Conservation (phyloP, 2,797 vertebrate species). For the Enteromius mattozi region DNA sequence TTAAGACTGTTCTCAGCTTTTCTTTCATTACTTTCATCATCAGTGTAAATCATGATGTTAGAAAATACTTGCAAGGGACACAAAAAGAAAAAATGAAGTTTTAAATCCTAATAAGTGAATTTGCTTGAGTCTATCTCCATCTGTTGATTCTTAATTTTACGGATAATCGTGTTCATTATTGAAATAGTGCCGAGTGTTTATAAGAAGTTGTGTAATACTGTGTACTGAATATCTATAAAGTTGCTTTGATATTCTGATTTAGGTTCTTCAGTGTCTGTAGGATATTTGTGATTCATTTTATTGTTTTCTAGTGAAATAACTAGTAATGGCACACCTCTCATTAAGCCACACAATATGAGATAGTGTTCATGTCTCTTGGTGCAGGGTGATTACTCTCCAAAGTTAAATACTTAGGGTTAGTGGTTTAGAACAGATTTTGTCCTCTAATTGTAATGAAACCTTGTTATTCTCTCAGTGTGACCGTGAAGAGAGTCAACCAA, state of each 20-base stretch:
- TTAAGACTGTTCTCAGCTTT: slow-evolving; percentile 4
- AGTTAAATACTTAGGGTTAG: background rate
- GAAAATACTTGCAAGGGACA: background rate
- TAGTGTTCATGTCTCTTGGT: background rate
- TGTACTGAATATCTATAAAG: background rate
- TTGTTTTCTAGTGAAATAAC: background rate
- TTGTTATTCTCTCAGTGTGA: slow-evolving; percentile 3
- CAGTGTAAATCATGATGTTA: background rate
- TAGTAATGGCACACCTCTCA: background rate
- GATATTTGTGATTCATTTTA: background rate
- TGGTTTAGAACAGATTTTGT: slow-evolving; percentile 17
- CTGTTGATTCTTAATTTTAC: background rate
- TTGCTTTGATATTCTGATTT: background rate
- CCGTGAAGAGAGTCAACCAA: background rate
- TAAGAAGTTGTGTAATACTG: background rate
- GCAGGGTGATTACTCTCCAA: background rate
- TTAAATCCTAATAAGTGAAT: slow-evolving; percentile 7
- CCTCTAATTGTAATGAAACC: slow-evolving; percentile 4
- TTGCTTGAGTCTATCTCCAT: background rate
- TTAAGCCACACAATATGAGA: background rate
- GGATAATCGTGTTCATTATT: background rate
- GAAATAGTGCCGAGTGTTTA: background rate
- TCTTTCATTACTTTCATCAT: slow-evolving; percentile 21
- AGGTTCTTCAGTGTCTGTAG: background rate
- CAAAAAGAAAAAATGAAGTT: background rate